phyloP scores from a whole-genome alignment of 2,113 vertebrate species.

The Percina caprodes region DNA sequence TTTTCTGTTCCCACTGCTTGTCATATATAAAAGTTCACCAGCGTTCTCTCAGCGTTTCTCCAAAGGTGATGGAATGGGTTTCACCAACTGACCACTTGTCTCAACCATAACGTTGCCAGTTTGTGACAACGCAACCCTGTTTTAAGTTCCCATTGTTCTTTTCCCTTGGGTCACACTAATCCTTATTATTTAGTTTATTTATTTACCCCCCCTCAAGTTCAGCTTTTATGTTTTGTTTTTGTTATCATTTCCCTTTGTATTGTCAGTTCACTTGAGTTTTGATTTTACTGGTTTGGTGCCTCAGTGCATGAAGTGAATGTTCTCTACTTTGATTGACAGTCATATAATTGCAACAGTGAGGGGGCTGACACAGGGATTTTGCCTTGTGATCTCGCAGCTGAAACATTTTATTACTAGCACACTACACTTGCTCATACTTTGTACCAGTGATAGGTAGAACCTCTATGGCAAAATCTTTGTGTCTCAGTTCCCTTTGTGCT shows the following conservation, averaged over 20 bases:
- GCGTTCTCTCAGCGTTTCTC: slow-evolving; percentile 77
- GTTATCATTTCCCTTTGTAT: slow-evolving; percentile 76
- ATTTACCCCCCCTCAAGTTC: slow-evolving; percentile 63
- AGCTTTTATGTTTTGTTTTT: slow-evolving; percentile 70
- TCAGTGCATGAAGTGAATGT: slow-evolving; percentile 82
- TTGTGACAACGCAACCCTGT: slow-evolving; percentile 89
- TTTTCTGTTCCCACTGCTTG: slow-evolving; percentile 70
- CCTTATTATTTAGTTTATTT: slow-evolving; percentile 62
- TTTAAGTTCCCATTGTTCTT: slow-evolving; percentile 83
- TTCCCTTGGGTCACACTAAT: slow-evolving; percentile 85
- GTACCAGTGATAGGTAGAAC: slow-evolving; percentile 16
- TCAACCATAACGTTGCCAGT: slow-evolving; percentile 87
- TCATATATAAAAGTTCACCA: slow-evolving; percentile 76
- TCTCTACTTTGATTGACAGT: slow-evolving; percentile 69
- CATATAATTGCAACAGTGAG: slow-evolving; percentile 60
- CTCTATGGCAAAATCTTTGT: slow-evolving; percentile 57
- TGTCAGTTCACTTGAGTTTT: slow-evolving; percentile 76
- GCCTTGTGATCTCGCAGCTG: slow-evolving; percentile 50
- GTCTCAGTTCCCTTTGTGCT: slow-evolving; percentile 89
- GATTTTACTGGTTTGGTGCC: slow-evolving; percentile 83
- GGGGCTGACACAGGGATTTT: slow-evolving; percentile 82
- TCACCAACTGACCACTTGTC: slow-evolving; percentile 91
- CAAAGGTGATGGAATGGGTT: slow-evolving; percentile 91
- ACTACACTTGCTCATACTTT: slow-evolving; percentile 25
- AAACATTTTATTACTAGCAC: slow-evolving; percentile 44